These are phyloP conservation scores for Autographa gamma DNA, from an alignment of 2,888 invertebrate genomes.

Conservation along the genomic window DNA sequence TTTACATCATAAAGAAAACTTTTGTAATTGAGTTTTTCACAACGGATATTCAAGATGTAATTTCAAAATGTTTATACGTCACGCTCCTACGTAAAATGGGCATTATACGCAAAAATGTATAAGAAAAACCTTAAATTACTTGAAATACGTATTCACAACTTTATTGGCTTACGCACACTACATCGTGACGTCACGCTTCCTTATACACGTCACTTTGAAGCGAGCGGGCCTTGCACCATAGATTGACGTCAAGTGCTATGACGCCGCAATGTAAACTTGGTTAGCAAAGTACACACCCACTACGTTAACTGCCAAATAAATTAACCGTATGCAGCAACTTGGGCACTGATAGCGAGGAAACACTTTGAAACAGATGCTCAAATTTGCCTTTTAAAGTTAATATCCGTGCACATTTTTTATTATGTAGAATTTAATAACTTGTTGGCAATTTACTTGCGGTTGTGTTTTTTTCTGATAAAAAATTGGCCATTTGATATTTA, in stretches of 20 bases:
- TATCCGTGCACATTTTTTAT: background rate
- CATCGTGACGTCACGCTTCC: background rate
- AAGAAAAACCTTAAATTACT: background rate
- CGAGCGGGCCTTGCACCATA: background rate
- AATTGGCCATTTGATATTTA: too few relatives aligned
- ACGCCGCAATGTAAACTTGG: constrained; percentile 9
- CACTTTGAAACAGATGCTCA: background rate
- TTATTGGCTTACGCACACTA: background rate
- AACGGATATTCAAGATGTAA: background rate
- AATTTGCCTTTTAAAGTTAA: background rate
- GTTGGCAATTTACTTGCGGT: too few relatives aligned
- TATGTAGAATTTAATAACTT: too few relatives aligned
- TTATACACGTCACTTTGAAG: background rate
- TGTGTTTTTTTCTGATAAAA: too few relatives aligned
- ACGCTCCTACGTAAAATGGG: too few relatives aligned
- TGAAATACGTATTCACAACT: background rate
- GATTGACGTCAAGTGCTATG: constrained; percentile 11
- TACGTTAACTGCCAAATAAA: constrained; percentile 8
- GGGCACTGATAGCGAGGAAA: background rate
- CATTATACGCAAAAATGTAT: too few relatives aligned
- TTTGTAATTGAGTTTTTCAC: background rate
- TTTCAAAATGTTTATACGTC: background rate
- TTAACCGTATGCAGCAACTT: background rate
- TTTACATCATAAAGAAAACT: background rate
- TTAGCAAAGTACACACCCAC: constrained; percentile 6